phyloP scores from a whole-genome alignment of 2,888 invertebrate species.

The Esperia sulphurella region DNA sequence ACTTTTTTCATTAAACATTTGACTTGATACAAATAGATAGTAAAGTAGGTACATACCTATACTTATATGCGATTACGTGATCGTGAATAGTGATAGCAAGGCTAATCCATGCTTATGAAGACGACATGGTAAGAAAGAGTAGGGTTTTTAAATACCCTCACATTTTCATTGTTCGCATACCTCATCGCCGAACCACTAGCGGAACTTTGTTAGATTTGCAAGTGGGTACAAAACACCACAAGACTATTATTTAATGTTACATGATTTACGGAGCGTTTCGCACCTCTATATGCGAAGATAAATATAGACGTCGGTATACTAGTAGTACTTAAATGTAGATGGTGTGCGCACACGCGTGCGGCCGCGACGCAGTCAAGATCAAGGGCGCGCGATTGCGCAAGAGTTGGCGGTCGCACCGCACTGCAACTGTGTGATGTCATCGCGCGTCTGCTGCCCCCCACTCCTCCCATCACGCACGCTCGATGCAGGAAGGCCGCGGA shows the following conservation, averaged over 20 bases:
- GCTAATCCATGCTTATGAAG: too few species aligned
- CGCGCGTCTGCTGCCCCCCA: constrained; percentile 36
- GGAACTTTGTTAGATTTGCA: constrained; percentile 49
- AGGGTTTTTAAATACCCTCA: background rate
- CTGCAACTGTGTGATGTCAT: constrained; percentile 76
- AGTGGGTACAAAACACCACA: constrained; percentile 45
- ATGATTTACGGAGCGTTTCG: constrained; percentile 51
- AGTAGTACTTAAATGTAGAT: constrained; percentile 44
- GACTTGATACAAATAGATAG: too few species aligned
- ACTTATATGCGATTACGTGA: too few species aligned
- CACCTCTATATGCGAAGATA: constrained; percentile 67
- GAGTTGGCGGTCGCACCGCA: constrained; percentile 72
- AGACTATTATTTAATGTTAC: constrained; percentile 41
- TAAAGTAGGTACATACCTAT: too few species aligned
- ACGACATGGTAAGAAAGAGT: too few species aligned
- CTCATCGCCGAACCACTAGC: constrained; percentile 36
- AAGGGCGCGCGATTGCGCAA: constrained; percentile 78
- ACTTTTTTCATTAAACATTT: too few species aligned
- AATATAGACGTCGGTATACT: constrained; percentile 63
- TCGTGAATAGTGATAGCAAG: too few species aligned
- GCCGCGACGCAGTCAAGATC: constrained; percentile 79
- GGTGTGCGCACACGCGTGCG: constrained; percentile 64
- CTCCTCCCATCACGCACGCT: constrained; percentile 35
- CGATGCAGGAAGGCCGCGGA: constrained; percentile 58
- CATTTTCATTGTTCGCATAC: constrained; percentile 10